These are phyloP conservation scores for Syrmaticus mikado DNA, from an alignment of 2,113 vertebrate species.

Conservation along the genomic window DNA sequence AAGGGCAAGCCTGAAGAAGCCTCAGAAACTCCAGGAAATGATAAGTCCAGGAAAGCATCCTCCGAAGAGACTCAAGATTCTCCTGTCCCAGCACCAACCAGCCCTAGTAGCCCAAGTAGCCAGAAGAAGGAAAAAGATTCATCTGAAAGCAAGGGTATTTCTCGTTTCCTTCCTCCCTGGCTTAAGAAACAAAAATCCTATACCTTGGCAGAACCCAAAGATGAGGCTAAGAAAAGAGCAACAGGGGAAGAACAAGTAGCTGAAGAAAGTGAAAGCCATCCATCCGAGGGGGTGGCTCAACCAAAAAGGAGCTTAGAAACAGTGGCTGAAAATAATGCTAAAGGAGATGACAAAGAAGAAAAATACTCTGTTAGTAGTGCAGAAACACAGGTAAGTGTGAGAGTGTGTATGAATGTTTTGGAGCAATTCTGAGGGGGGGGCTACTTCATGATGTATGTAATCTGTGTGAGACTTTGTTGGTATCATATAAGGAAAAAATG, in stretches of 20 bases:
- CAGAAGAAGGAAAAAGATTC: conserved; percentile 82
- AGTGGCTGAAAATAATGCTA: conserved; percentile 62
- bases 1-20: conserved; percentile 71
- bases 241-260: conserved; percentile 51
- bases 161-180: conserved; percentile 95
- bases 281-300: conserved; percentile 47
- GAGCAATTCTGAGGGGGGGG: not conserved
- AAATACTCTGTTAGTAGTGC: conserved; percentile 76
- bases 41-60: conserved; percentile 14
- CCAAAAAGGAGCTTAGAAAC: conserved; percentile 73
- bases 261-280: conserved; percentile 54
- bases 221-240: conserved; percentile 74
- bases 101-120: conserved; percentile 71
- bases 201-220: conserved; percentile 80
- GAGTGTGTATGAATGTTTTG: not conserved
- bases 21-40: conserved; percentile 62
- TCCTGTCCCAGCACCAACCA: conserved; percentile 36
- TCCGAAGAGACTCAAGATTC: conserved; percentile 59
- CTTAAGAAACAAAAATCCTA: conserved; percentile 96
- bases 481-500: not conserved
- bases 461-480: not conserved
- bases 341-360: conserved; percentile 78
- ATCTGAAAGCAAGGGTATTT: conserved; percentile 87
- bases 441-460: not conserved
- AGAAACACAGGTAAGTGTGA: conserved; percentile 83